These are phyloP conservation scores for Caenorhabditis japonica DNA, from an alignment of 2,888 invertebrate genomes.

Conservation along the genomic window DNA sequence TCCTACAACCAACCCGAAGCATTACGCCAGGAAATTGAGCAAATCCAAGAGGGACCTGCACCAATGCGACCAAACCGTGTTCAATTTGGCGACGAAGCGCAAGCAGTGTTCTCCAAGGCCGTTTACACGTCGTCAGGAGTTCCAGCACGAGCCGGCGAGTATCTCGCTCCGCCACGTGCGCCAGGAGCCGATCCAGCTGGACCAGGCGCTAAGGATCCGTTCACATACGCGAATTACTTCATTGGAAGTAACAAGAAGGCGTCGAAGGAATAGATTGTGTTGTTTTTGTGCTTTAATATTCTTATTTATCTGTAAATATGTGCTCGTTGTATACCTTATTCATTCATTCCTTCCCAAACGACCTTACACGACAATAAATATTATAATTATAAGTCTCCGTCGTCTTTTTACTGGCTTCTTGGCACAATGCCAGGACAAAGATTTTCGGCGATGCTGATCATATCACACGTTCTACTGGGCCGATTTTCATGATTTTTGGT, in stretches of 20 bases:
- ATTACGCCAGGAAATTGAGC: slow-evolving; percentile 29
- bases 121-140: slow-evolving; percentile 37
- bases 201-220: slow-evolving; percentile 39
- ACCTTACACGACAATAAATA: slow-evolving; percentile 38
- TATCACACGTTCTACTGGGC: no score
- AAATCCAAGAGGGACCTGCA: slow-evolving; percentile 34
- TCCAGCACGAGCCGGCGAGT: slow-evolving; percentile 48
- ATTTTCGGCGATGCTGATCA: no score
- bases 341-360: slow-evolving; percentile 26
- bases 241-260: slow-evolving; percentile 53
- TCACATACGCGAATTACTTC: slow-evolving; percentile 53
- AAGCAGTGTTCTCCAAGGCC: slow-evolving; percentile 42
- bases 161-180: slow-evolving; percentile 29
- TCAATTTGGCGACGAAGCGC: slow-evolving; percentile 49
- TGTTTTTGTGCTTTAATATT: neutral
- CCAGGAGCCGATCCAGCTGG: slow-evolving; percentile 28
- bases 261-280: slow-evolving; percentile 18
- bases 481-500: no score
- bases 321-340: no score
- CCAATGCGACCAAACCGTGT: slow-evolving; percentile 19
- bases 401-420: no score
- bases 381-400: slow-evolving; percentile 36
- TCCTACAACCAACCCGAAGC: slow-evolving; percentile 26
- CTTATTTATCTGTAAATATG: neutral
- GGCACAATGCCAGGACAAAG: no score